Base-by-base conservation (phyloP, 2,113 vertebrate genomes). In the Hippoglossus stenolepis region DNA sequence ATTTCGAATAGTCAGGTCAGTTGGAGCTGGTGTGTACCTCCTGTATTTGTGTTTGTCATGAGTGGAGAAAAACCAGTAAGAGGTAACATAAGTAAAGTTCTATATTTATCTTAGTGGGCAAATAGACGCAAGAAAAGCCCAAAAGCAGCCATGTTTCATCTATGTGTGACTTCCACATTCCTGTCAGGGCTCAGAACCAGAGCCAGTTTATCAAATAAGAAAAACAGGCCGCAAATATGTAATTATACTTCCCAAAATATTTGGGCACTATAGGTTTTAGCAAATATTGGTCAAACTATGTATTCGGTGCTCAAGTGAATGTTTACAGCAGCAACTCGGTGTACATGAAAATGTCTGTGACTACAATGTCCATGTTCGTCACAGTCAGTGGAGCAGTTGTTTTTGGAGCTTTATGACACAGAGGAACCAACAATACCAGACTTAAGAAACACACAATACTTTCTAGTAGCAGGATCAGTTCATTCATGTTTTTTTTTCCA, bases 31-130 rank as follows among this genome's bases (percentile, higher is more conserved):
- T 47, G 14, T 47, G 13, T 5, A 47, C 13, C 18, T 49, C 31
- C 57, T 56, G 2, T 80, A 67, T 76, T 64, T 76, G 40, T 64
- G 18, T 21, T 11, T 35, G 20, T 24, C 17, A 47, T 13, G 2
- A 17, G 21, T 11, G 1, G n/a, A 64, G 14, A 49, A 45, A 7
- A n/a, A 56, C 14, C 15, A 24, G 0, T 49, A 20, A 43, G 40
- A 15, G 12, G 43, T 31, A 76, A 58, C 26, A 28, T 51, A 24
- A 18, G 28, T 21, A 1, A 11, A 2, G 28, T 8, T 38, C 5
- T 17, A 2, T 49, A 14, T 58, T 31, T 35, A 28, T 56, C 18
- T 20, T 68, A n/a, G 56, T 35, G 15, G 63, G 20, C 18, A 61
- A 4, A 43, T 69, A 38, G 9, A 38, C 40, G 28, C 12, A 54